phyloP scores from a whole-genome alignment of 2,797 vertebrate species.

The Catharus ustulatus region DNA sequence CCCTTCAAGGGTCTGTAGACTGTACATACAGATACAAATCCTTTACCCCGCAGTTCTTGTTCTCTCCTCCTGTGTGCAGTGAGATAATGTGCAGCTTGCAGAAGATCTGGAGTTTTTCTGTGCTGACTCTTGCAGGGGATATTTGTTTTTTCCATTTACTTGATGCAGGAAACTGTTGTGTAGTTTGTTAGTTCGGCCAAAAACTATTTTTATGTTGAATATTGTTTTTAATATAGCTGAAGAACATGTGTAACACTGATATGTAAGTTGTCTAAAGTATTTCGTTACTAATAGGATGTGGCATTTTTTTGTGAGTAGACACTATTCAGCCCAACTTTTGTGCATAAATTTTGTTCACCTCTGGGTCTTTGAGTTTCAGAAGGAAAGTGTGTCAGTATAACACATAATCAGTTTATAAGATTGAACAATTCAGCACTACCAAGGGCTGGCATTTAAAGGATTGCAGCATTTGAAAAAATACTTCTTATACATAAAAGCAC shows the following conservation, averaged over 20 bases:
- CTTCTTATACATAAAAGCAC: background rate
- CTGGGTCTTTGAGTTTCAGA: background rate
- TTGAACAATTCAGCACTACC: background rate
- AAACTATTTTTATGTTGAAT: background rate
- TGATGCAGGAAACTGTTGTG: background rate
- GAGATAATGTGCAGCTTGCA: background rate
- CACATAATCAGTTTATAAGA: background rate
- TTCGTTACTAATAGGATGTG: background rate
- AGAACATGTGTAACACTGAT: background rate
- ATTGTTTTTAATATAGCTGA: background rate
- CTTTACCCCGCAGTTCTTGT: background rate
- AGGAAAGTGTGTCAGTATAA: background rate
- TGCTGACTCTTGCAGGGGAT: background rate
- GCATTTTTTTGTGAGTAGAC: background rate
- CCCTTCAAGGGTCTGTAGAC: background rate
- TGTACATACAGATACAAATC: background rate
- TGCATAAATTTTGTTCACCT: background rate
- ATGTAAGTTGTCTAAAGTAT: background rate
- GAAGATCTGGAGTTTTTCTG: background rate
- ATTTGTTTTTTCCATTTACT: background rate
- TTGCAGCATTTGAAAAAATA: background rate
- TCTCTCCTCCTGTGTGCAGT: background rate
- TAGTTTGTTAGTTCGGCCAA: background rate
- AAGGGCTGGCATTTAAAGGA: background rate
- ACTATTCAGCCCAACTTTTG: background rate